Evolutionary conservation across 2,888 invertebrate species (phyloP).

Genomic region (Onchidella celtica): DNA sequence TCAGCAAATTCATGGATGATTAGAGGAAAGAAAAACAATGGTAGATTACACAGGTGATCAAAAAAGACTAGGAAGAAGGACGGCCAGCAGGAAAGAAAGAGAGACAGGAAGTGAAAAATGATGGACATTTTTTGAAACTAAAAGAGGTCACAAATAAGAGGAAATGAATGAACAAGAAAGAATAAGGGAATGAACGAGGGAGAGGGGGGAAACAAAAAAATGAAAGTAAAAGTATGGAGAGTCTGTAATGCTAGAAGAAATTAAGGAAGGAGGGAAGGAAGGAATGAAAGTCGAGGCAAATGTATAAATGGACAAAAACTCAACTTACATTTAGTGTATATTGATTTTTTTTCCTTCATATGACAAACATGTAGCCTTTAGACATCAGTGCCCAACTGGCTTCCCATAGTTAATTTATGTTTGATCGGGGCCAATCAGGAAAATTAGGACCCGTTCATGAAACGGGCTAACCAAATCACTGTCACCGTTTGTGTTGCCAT

Average conservation of each 20-base stretch:
- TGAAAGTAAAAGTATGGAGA: background rate
- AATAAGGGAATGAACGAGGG: background rate
- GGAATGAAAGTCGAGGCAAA: too few species aligned
- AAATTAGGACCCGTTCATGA: slow-evolving; percentile 40
- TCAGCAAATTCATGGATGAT: too few species aligned
- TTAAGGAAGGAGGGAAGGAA: slow-evolving; percentile 23
- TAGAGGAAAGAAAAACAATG: too few species aligned
- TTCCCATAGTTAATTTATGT: slow-evolving; percentile 26
- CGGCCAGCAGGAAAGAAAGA: background rate
- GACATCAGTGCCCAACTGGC: background rate
- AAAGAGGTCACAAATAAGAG: too few species aligned
- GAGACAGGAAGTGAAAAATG: slow-evolving; percentile 1
- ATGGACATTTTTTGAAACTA: too few species aligned
- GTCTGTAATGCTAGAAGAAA: background rate
- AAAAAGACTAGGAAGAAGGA: background rate
- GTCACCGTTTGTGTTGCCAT: slow-evolving; percentile 46
- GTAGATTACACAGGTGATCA: too few species aligned
- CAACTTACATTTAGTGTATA: too few species aligned
- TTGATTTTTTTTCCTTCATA: too few species aligned
- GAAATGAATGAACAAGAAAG: too few species aligned
- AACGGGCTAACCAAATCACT: slow-evolving; percentile 46
- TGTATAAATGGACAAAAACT: too few species aligned
- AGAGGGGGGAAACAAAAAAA: background rate
- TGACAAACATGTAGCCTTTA: too few species aligned
- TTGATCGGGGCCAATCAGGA: slow-evolving; percentile 44